Conservation (phyloP, 2,113 vertebrate species). For the Tachysurus vachellii region DNA sequence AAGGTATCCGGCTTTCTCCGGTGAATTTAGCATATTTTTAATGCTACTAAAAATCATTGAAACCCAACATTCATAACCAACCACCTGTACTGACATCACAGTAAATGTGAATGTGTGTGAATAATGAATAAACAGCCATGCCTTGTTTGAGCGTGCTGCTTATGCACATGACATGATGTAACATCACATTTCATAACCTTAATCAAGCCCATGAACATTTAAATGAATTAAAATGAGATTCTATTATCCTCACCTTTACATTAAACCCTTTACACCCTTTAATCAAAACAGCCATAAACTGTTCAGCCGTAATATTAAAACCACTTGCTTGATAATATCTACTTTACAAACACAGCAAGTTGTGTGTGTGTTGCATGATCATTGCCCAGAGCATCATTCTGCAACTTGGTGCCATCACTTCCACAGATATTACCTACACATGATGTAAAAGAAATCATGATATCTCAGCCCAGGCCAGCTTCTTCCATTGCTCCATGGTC, state of each 20-base stretch:
- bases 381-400: too few species aligned
- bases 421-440: too few species aligned
- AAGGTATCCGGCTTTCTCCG: background rate
- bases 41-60: background rate
- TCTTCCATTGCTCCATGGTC: too few species aligned
- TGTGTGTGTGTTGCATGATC: too few species aligned
- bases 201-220: background rate
- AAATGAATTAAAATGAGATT: background rate
- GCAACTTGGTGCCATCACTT: too few species aligned
- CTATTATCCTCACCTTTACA: background rate
- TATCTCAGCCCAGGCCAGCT: too few species aligned
- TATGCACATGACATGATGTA: background rate
- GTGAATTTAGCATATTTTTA: background rate
- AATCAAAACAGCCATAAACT: background rate
- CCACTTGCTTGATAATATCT: too few species aligned
- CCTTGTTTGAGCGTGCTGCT: background rate
- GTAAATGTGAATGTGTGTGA: background rate
- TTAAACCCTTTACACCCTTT: background rate
- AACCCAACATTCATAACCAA: background rate
- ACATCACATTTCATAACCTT: background rate
- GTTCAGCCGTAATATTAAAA: too few species aligned
- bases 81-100: background rate
- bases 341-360: too few species aligned
- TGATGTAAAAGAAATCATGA: too few species aligned
- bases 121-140: background rate